Base-by-base conservation (phyloP, 2,888 invertebrate genomes). In the Archaeoteleia sp. region DNA sequence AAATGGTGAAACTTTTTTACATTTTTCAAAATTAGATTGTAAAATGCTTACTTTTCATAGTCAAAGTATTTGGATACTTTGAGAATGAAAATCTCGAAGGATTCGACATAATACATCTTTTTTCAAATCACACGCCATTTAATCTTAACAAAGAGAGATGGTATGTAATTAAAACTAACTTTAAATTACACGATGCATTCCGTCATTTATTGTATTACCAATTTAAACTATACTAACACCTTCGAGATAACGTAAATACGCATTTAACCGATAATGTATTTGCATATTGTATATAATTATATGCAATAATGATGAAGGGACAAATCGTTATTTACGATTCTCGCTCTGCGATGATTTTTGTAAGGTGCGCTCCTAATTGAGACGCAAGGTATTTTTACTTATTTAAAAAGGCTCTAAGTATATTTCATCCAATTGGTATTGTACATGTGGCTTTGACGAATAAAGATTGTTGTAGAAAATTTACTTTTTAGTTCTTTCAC, bases 381-480 rank as follows among this genome's bases (percentile, higher is more conserved):
- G 77, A 74, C 79, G 78, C 76, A 76, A 79, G 77, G 72, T 74
- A 78, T 81, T 79, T 78, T 76, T 78, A 80, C 76, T 76, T 76
- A 71, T 76, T 74, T 70, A 34, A 51, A 62, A 61, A 43, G 39
- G 78, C 75, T 79, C 80, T 80, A 72, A 75, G 75, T 79, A 77
- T 76, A 79, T 78, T 78, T 82, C 72, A 79, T 76, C 76, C 73
- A 74, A 81, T 77, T 78, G 77, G 76, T 82, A 83, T 82, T 82
- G 80, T 82, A 82, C 77, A 83, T 80, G 81, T 82, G 80, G 78
- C 81, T 84, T 82, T 82, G 83, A 71, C 66, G 71, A 74, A 83
- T 84, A 83, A 83, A 83, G 79, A 81, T 83, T 83, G 83, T 84
- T 84, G 83, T 84, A 84, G 83, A 81, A 83, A 73, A 73, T 48